Evolutionary conservation across 2,888 invertebrate species (phyloP).

Genomic region (Caenorhabditis afra): DNA sequence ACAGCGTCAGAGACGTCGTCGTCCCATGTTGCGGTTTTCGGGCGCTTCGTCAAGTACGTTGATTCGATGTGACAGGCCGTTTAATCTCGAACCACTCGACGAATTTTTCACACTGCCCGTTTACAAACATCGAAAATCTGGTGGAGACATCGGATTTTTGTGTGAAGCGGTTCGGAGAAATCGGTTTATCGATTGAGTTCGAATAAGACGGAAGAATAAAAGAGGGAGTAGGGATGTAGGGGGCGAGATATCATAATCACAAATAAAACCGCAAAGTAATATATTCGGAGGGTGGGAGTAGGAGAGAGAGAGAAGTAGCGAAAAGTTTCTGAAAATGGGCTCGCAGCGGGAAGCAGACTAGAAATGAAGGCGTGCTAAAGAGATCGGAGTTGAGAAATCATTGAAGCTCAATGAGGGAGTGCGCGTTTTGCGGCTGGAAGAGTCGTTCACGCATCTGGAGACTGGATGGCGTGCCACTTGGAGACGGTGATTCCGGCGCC

Average conservation of each 20-base stretch:
- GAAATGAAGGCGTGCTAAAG: too few relatives aligned
- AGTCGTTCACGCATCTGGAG: slow-evolving; percentile 35
- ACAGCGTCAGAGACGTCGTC: slow-evolving; percentile 10
- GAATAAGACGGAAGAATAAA: neutral
- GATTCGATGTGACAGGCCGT: slow-evolving; percentile 42
- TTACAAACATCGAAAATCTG: slow-evolving; percentile 35
- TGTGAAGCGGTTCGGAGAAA: neutral
- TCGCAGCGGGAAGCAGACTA: neutral
- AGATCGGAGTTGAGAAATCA: too few relatives aligned
- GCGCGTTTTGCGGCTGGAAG: neutral
- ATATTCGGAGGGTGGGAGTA: slow-evolving; percentile 1
- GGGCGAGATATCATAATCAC: slow-evolving; percentile 32
- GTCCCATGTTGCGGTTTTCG: slow-evolving; percentile 33
- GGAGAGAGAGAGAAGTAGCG: neutral
- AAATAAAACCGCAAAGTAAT: slow-evolving; percentile 53
- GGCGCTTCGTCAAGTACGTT: slow-evolving; percentile 25
- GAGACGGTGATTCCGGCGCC: slow-evolving; percentile 75
- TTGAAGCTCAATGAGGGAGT: too few relatives aligned
- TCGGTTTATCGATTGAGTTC: neutral
- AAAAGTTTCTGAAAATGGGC: neutral
- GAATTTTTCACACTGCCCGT: slow-evolving; percentile 6
- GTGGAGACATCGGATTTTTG: slow-evolving; percentile 7
- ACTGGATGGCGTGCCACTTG: slow-evolving; percentile 74
- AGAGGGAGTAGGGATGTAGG: too few relatives aligned
- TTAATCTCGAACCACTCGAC: slow-evolving; percentile 41